Conservation (phyloP, 2,797 vertebrate genomes). For the Sebastes minor region DNA sequence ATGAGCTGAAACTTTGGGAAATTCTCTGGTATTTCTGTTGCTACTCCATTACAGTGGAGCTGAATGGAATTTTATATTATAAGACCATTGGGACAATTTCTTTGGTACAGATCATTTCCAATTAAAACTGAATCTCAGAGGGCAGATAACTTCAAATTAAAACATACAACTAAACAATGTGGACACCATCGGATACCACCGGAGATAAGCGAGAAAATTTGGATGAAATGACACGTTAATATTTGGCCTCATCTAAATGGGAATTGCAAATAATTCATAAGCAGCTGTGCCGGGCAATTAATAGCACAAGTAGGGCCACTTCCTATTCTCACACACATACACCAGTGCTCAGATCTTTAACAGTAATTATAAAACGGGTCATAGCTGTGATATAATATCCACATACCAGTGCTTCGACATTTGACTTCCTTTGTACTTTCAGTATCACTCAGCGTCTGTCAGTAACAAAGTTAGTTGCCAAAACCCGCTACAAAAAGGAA, state of each 20-base stretch:
- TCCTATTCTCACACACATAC: neutral
- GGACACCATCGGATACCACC: neutral
- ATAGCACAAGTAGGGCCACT: constrained; percentile 8
- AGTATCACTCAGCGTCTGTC: no score
- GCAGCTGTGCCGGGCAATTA: neutral
- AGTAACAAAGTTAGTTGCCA: no score
- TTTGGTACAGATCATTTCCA: neutral
- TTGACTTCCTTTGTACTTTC: no score
- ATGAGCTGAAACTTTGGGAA: neutral
- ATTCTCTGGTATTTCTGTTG: constrained; percentile 5
- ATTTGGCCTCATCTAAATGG: neutral
- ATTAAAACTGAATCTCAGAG: neutral
- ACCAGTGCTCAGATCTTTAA: neutral
- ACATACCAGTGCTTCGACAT: no score
- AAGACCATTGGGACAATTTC: neutral
- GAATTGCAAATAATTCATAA: neutral
- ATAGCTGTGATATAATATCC: no score
- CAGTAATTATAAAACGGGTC: no score
- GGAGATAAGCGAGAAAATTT: neutral
- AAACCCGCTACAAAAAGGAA: no score
- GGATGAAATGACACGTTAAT: neutral
- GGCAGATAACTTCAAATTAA: neutral
- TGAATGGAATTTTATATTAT: neutral
- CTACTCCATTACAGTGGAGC: neutral
- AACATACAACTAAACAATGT: neutral